Base-by-base conservation (phyloP, 2,888 invertebrate genomes). In the Mactromeris polynyma region DNA sequence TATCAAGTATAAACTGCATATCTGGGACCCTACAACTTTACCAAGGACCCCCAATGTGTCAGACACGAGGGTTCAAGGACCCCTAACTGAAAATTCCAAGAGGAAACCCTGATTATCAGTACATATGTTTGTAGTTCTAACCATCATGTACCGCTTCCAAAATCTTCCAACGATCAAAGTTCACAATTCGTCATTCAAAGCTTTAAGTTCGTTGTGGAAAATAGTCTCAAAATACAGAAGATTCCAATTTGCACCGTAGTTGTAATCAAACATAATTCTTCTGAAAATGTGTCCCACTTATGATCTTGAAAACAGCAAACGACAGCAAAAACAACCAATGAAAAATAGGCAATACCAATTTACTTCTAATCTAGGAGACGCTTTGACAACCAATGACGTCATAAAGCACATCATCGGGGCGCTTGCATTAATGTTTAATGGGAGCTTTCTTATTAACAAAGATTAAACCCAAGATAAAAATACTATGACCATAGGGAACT, bases 311-410 rank as follows among this genome's bases (percentile, higher is more conserved):
- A 79, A 79, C 42, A 26, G 40, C n/a, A n/a, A 69, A 69, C 82
- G 36, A 82, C 21, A 31, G 26, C 54, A 58, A 54, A 46, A 58
- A 33, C 81, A 19, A 19, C 17, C 33, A 14, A 46, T 33, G 58
- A 80, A 58, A 54, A 54, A 81, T 81, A 54, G 54, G 54, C 58
- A 36, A 54, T 54, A 81, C 73, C 73, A 73, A 46, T 54, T 81
- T 36, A 36, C 54, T 54, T 51, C 81, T 54, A 58, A 38, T 36
- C 33, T 81, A 21, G 38, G 36, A 54, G 36, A 54, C 26, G n/a
- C 80, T 85, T 77, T 77, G 81, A 85, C 85, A 85, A 64, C 42
- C 31, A 58, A 64, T 85, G 85, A 86, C 86, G 86, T 86, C 73
- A 81, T 73, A 36, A 33, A 36, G 82, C 40, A 46, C 79, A 42